These are phyloP conservation scores for Trachymyrmex cornetzi DNA, from an alignment of 1,140 invertebrate genomes.

Conservation along the genomic window DNA sequence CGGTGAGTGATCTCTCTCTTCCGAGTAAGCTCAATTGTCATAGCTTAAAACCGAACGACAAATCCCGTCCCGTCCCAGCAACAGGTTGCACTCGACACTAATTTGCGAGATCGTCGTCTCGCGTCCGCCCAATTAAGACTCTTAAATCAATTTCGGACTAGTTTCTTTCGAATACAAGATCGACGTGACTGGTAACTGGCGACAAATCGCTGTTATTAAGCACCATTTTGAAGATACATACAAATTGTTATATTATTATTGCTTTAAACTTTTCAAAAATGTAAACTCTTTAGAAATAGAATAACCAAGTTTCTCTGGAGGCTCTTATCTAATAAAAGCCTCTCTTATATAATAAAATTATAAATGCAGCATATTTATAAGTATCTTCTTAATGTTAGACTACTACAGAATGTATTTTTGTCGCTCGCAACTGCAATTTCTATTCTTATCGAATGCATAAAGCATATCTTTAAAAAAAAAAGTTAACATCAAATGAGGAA, in stretches of 20 bases:
- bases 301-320: neutral
- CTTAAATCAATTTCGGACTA: slow-evolving; percentile 40
- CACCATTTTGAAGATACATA: neutral
- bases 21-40: slow-evolving; percentile 37
- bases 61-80: neutral
- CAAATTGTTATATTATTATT: neutral
- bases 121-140: slow-evolving; percentile 53
- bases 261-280: neutral
- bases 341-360: too few species aligned
- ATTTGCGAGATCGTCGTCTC: slow-evolving; percentile 53
- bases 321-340: too few species aligned
- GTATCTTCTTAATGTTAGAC: neutral
- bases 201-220: neutral
- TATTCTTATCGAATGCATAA: neutral
- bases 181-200: neutral
- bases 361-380: neutral
- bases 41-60: slow-evolving; percentile 17
- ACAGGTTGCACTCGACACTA: slow-evolving; percentile 61
- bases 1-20: slow-evolving; percentile 45
- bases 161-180: slow-evolving; percentile 32
- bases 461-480: neutral
- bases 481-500: neutral
- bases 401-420: neutral
- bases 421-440: slow-evolving; percentile 24
- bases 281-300: neutral